Base-by-base conservation (phyloP, 2,113 vertebrate genomes). In the Patagioenas fasciata region DNA sequence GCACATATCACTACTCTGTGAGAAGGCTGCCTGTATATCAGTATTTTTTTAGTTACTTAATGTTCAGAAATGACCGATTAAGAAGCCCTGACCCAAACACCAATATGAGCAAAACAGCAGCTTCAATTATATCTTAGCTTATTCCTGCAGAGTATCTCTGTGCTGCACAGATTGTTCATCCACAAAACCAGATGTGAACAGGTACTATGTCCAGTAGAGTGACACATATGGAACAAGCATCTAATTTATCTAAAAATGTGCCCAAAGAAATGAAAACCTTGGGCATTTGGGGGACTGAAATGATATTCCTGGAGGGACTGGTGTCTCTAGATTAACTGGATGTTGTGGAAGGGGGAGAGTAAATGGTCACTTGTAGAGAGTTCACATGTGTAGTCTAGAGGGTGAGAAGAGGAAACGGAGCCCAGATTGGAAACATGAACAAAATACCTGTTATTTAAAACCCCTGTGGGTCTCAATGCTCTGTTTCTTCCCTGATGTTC, bases 381-480 rank as follows among this genome's bases (percentile, higher is more conserved):
- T 6, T 78, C 44, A n/a, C 5, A 5, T 15, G 11, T 4, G 31
- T 15, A 31, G 7, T 47, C n/a, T 48, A 8, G 12, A 69, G 34
- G n/a, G 25, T 36, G 23, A 60, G 54, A 84, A 58, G 2, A 80
- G 58, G 32, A 82, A 91, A 47, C 1, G 12, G 36, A 54, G 4
- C 29, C 13, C 42, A 23, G 28, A 66, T 74, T 66, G 53, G 36
- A 85, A 36, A 81, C 7, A 3, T 4, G 13, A 69, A 48, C 17
- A 53, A 74, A 34, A 4, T 18, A 2, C 17, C 3, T 74, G 44
- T 3, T 24, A 36, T 67, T 70, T 51, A 20, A 72, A 82, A 26
- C 31, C 8, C 53, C 31, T 0, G 0, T 5, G 6, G 40, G 15
- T 26, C n/a, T 74, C 0, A 1, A 6, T 19, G 13, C 18, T 48